A percentile compares a stretch with the other conserved stretches of the same genome.
phyloP scores from a whole-genome alignment of 2,888 invertebrate genomes.

The Ecliptopera silaceata region DNA sequence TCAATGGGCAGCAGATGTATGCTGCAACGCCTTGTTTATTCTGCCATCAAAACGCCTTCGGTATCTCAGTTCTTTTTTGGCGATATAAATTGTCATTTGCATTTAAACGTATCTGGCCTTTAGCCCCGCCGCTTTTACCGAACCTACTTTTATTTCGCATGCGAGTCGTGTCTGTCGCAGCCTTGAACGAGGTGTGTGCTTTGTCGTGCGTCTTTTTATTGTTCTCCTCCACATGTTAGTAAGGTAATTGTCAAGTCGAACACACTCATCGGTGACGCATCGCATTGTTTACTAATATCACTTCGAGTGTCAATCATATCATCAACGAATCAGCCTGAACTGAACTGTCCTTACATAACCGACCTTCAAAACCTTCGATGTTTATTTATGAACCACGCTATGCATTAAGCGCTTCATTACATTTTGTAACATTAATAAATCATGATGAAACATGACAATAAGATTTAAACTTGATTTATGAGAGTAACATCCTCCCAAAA shows the following conservation, averaged over 20 bases:
- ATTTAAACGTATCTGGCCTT: slow-evolving; percentile 46
- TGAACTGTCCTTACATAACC: slow-evolving; percentile 37
- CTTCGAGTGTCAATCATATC: slow-evolving; percentile 26
- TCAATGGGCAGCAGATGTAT: slow-evolving; percentile 57
- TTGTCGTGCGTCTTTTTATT: slow-evolving; percentile 10
- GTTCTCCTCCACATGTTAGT: slow-evolving; percentile 23
- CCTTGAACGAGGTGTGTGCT: slow-evolving; percentile 22
- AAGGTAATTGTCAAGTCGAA: slow-evolving; percentile 31
- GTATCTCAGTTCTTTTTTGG: slow-evolving; percentile 41
- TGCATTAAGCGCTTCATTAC: slow-evolving; percentile 29
- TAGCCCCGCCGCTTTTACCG: slow-evolving; percentile 41
- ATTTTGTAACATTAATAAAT: slow-evolving; percentile 41
- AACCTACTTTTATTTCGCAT: slow-evolving; percentile 17
- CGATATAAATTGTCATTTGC: slow-evolving; percentile 48
- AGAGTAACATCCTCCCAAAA: slow-evolving; percentile 45
- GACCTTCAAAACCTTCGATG: slow-evolving; percentile 33
- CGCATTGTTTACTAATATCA: slow-evolving; percentile 37
- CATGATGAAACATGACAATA: slow-evolving; percentile 49
- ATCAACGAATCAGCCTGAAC: slow-evolving; percentile 26
- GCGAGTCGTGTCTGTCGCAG: slow-evolving; percentile 20
- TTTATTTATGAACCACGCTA: slow-evolving; percentile 29
- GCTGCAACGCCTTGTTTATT: slow-evolving; percentile 62
- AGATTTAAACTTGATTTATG: slow-evolving; percentile 59
- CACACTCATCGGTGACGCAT: slow-evolving; percentile 35
- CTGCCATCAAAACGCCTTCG: slow-evolving; percentile 45